These are phyloP conservation scores for Hyperoodon ampullatus DNA, from an alignment of 2,113 vertebrate genomes.

Conservation along the genomic window DNA sequence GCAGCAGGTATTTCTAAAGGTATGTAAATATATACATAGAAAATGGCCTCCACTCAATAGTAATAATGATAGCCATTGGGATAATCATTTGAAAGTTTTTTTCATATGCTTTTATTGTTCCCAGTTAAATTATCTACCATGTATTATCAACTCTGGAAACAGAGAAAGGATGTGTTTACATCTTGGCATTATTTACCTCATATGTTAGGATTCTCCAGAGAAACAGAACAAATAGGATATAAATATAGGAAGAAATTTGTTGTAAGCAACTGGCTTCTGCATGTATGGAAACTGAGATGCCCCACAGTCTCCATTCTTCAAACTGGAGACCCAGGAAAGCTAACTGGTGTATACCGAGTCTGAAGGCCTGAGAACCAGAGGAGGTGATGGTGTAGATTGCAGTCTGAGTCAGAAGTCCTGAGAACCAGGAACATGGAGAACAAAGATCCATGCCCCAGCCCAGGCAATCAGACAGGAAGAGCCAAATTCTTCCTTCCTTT, in stretches of 20 bases:
- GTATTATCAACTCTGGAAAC: not conserved
- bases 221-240: not conserved
- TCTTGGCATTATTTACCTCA: conserved; percentile 1
- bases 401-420: not conserved
- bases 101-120: not conserved
- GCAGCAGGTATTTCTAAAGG: not conserved
- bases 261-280: not conserved
- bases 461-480: not conserved
- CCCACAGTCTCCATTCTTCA: not conserved
- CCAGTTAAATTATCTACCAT: not conserved
- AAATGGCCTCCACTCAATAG: not conserved
- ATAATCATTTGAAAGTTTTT: conserved; percentile 8
- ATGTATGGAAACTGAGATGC: not conserved
- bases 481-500: not conserved
- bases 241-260: not conserved
- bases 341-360: too few relatives aligned
- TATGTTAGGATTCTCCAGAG: not conserved
- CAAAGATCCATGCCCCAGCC: not conserved
- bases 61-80: not conserved
- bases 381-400: not conserved
- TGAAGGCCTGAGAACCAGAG: not conserved
- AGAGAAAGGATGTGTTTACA: conserved; percentile 44
- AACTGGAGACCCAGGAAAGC: not conserved
- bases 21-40: not conserved
- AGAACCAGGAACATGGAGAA: not conserved